Conservation (phyloP, 1,140 invertebrate genomes). For the Lepidostoma basale region DNA sequence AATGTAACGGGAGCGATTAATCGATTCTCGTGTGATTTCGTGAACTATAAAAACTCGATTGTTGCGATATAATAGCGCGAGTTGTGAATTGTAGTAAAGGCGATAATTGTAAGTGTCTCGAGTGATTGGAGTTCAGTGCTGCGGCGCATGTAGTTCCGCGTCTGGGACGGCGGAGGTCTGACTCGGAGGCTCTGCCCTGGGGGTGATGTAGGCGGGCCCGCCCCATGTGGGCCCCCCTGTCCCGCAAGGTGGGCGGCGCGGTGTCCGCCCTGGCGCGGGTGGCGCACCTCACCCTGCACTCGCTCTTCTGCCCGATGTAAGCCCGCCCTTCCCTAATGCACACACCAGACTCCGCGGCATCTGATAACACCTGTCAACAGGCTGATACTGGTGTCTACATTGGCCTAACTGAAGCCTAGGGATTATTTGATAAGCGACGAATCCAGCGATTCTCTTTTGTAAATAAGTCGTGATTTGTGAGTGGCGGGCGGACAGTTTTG, state of each 20-base stretch:
- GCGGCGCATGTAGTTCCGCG: neutral
- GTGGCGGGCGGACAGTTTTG: no score
- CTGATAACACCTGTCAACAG: no score
- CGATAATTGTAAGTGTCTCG: neutral
- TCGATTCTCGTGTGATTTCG: neutral
- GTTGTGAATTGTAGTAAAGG: neutral
- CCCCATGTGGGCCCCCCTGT: conserved; percentile 38
- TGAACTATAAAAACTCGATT: neutral
- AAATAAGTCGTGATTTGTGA: no score
- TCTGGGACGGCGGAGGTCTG: neutral
- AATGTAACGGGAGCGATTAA: neutral
- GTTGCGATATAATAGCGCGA: neutral
- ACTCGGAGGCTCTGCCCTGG: neutral
- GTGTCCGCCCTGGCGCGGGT: conserved; percentile 40
- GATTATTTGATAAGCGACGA: no score
- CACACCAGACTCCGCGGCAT: neutral
- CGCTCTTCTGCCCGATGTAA: conserved; percentile 46
- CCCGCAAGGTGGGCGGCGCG: conserved; percentile 44
- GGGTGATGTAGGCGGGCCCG: conserved; percentile 14
- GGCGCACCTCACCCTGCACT: conserved; percentile 42
- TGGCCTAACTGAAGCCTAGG: no score
- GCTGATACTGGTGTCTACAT: no score
- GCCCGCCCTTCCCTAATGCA: neutral
- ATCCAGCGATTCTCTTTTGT: no score
- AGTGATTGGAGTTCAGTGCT: conserved; percentile 7